Evolutionary conservation across 2,888 invertebrate genomes (phyloP).

Genomic region (Brachyptera putata): DNA sequence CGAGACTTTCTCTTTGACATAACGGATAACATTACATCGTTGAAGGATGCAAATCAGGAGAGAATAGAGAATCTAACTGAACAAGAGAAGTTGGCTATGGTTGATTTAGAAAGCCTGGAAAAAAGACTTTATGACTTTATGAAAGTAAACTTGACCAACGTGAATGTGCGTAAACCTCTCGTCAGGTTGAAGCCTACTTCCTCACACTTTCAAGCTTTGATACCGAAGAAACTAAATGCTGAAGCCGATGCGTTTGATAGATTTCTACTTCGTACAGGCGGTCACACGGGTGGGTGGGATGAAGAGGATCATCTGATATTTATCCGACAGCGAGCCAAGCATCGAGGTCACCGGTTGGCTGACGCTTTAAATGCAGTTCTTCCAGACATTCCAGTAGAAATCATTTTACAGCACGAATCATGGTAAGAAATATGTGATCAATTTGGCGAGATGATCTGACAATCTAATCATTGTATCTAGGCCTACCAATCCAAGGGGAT

Average conservation of each 20-base stretch:
- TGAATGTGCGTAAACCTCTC: not conserved
- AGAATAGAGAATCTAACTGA: not conserved
- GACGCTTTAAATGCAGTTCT: conserved; percentile 22
- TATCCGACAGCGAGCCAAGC: conserved; percentile 28
- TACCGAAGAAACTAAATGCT: not conserved
- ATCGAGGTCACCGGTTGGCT: conserved; percentile 23
- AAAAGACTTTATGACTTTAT: conserved; percentile 2
- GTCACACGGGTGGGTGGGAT: conserved; percentile 35
- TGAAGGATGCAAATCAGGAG: not conserved
- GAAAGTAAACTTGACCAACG: not conserved
- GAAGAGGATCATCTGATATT: conserved; percentile 34
- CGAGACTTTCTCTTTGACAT: not conserved
- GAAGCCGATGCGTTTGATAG: conserved; percentile 27
- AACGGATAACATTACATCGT: not conserved
- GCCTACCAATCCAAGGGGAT: no score
- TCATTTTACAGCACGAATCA: not conserved
- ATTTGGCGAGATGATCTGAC: no score
- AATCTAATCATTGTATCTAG: no score
- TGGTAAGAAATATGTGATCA: no score
- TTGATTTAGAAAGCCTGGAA: not conserved
- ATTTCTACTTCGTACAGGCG: conserved; percentile 32
- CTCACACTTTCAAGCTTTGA: not conserved
- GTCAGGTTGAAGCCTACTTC: not conserved
- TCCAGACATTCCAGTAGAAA: conserved; percentile 24
- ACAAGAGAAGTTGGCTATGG: not conserved